These are phyloP conservation scores for Pristiophorus japonicus DNA, from an alignment of 2,113 vertebrate genomes.

Conservation along the genomic window DNA sequence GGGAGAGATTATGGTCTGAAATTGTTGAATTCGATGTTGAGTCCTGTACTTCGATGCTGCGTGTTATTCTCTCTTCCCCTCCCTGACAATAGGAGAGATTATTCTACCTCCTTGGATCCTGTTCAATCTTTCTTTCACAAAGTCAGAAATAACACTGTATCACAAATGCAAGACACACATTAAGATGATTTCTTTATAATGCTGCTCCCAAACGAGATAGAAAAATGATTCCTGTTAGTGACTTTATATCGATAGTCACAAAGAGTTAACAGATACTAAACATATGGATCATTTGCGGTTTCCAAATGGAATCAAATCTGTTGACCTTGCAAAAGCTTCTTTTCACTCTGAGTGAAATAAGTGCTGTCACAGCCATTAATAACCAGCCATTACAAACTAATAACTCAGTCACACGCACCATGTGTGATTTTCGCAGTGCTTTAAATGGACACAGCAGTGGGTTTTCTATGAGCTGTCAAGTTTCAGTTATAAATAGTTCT, in stretches of 20 bases:
- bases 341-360: constrained; percentile 23
- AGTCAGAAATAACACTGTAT: neutral
- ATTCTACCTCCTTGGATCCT: neutral
- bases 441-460: constrained; percentile 17
- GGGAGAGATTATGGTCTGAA: too few species aligned
- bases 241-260: neutral
- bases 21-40: too few species aligned
- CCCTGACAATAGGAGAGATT: neutral
- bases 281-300: constrained; percentile 2
- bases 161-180: neutral
- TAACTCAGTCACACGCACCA: constrained; percentile 31
- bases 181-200: neutral
- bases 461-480: neutral
- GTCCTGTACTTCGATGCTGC: too few species aligned
- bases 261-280: constrained; percentile 1
- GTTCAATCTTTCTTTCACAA: neutral
- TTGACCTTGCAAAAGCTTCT: constrained; percentile 27
- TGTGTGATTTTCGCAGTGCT: constrained; percentile 10
- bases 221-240: neutral
- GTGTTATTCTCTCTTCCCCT: neutral
- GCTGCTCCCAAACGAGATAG: neutral
- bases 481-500: constrained; percentile 31
- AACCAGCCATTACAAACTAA: constrained; percentile 31
- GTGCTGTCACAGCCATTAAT: constrained; percentile 30
- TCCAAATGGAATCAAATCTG: constrained; percentile 12